phyloP scores from a whole-genome alignment of 2,113 vertebrate species.

The Phalacrocorax pelagicus region DNA sequence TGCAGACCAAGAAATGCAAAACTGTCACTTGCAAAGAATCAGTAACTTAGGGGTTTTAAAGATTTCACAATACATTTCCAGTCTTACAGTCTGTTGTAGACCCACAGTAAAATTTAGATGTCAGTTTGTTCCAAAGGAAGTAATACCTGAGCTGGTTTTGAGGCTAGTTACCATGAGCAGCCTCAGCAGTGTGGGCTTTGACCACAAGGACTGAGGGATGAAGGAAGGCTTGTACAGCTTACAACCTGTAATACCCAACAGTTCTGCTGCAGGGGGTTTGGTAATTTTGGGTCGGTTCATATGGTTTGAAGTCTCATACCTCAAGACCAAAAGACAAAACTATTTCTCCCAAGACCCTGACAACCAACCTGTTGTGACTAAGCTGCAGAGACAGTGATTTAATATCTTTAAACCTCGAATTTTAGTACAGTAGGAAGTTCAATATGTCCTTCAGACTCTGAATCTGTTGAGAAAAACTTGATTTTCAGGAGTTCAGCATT shows the following conservation, averaged over 20 bases:
- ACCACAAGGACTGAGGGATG: neutral
- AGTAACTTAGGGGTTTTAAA: neutral
- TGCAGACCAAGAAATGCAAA: neutral
- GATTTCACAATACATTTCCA: neutral
- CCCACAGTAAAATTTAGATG: neutral
- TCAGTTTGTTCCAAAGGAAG: neutral
- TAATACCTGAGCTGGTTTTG: neutral
- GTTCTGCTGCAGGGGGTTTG: neutral
- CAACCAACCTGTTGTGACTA: neutral
- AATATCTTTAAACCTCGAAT: neutral
- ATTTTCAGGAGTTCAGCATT: neutral
- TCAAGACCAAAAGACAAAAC: neutral
- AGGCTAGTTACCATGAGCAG: neutral
- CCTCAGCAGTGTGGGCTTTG: neutral
- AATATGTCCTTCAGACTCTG: neutral
- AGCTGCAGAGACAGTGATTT: neutral
- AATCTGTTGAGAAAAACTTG: neutral
- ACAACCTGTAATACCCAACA: neutral
- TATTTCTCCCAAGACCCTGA: neutral
- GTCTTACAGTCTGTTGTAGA: neutral
- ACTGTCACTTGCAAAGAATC: neutral
- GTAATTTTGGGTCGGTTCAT: neutral
- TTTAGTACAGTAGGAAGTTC: neutral
- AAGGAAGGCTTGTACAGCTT: neutral
- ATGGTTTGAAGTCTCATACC: neutral